Base-by-base conservation (phyloP, 2,888 invertebrate genomes). In the Hypomecis atomaria region DNA sequence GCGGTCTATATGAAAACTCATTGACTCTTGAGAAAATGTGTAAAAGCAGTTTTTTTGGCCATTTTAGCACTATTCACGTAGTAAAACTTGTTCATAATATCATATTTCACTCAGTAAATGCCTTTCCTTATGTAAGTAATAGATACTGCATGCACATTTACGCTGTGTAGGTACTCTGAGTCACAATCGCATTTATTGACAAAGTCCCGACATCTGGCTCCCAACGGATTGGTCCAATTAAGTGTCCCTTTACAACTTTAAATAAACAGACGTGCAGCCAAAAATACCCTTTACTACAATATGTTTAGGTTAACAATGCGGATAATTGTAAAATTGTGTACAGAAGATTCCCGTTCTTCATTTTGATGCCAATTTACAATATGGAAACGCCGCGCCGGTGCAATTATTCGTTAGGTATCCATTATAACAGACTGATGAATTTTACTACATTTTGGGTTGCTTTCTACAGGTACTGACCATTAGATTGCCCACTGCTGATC, bases 121-220 rank as follows among this genome's bases (percentile, higher is more conserved):
- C 23, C 1, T 23, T 23, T 23, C 23, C 23, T 23, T 23, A 23
- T 23, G 23, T 23, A 23, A 23, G 23, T 23, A 23, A 23, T 23
- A 23, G 23, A 23, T 23, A 23, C 3, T 23, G 23, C 23, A 23
- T 23, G 23, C 23, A 23, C 23, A 23, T 23, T 23, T 23, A 23
- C 23, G 23, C 23, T 23, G 23, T 36, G 6, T 6, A n/a, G 10
- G 34, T 49, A 49, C 11, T 11, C 13, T n/a, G 38, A 9, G 6
- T 5, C 13, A 83, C 82, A 84, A 83, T 83, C 79, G 79, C 80
- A 78, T 85, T 83, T 86, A 86, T 83, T 85, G 84, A 83, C 85
- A 81, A 81, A 83, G 81, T 81, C 73, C 77, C 78, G 73, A 76
- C 85, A 83, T 83, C 84, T 84, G 81, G 74, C 75, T 78, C 80